Base-by-base conservation (phyloP, 1,140 invertebrate genomes). In the Hycleus cichorii region DNA sequence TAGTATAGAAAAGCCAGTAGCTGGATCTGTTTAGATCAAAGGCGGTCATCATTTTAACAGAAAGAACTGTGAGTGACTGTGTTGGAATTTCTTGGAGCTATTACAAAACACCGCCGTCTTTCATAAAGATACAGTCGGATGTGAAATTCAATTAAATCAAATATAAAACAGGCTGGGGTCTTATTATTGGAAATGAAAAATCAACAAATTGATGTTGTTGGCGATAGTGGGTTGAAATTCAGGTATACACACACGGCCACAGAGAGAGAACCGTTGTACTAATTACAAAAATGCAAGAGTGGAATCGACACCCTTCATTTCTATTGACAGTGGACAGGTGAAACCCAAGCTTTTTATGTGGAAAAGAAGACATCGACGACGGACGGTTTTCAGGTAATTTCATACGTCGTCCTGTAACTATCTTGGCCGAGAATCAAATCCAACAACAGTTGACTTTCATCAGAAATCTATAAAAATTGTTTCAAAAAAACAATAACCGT, bases 91-190 rank as follows among this genome's bases (percentile, higher is more conserved):
- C 42, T 59, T 38, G 47, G 43, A 49, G 49, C 55, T 59, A 55
- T 50, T n/a, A 50, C 32, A 57, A 61, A 57, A 57, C 54, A 57
- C 59, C 49, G 50, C 59, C 42, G 56, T 54, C 57, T 62, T 62
- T 59, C 60, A 62, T 59, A 44, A 32, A 38, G 51, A 58, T 59
- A 62, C 57, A 50, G 25, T 59, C 57, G 48, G 47, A 56, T 59
- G 57, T 58, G 38, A 62, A 62, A 62, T 62, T 62, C 57, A 56
- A 62, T 62, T 62, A 62, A 57, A 57, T 39, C 42, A 55, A 59
- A 50, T 59, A 62, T 55, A 54, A 18, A 55, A 62, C 60, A 49
- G 57, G 32, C 51, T 45, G 45, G 18, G 18, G 18, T 18, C 45
- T 56, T 39, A 7, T 32, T 32, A 32, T 32, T 32, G 1, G 32